These are phyloP conservation scores for Hexactinellida sp. DNA, from an alignment of 37 sponge, comb jelly and placozoan genomes.

Conservation along the genomic window DNA sequence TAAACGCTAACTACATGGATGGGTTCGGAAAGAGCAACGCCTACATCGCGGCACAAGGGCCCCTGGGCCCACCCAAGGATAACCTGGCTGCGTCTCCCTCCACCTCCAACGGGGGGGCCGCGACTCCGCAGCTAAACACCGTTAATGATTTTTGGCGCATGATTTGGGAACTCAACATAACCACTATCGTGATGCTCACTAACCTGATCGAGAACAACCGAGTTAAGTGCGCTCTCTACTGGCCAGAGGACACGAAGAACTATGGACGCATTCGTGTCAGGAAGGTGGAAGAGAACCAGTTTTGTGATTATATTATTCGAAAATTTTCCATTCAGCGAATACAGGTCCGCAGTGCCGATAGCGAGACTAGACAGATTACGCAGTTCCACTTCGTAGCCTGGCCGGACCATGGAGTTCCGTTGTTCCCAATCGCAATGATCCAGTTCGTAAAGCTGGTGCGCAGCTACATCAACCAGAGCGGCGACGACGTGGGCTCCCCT, in stretches of 20 bases:
- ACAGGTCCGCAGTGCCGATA: neutral
- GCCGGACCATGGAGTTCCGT: neutral
- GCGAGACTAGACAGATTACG: neutral
- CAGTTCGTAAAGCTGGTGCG: neutral
- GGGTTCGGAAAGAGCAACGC: neutral
- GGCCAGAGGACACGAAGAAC: neutral
- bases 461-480: neutral
- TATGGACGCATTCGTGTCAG: neutral
- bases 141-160: constrained; percentile 11
- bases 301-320: constrained; percentile 1
- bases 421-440: neutral
- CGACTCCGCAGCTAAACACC: neutral
- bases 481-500: neutral
- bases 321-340: neutral
- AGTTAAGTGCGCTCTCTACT: neutral
- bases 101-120: neutral
- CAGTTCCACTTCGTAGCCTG: neutral
- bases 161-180: neutral
- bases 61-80: neutral
- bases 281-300: neutral
- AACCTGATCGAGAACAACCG: neutral
- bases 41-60: neutral
- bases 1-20: constrained; percentile 6
- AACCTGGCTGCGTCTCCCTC: neutral
- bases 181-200: neutral